These are phyloP conservation scores for Seira musarum DNA, from an alignment of 2,888 invertebrate genomes.

Conservation along the genomic window DNA sequence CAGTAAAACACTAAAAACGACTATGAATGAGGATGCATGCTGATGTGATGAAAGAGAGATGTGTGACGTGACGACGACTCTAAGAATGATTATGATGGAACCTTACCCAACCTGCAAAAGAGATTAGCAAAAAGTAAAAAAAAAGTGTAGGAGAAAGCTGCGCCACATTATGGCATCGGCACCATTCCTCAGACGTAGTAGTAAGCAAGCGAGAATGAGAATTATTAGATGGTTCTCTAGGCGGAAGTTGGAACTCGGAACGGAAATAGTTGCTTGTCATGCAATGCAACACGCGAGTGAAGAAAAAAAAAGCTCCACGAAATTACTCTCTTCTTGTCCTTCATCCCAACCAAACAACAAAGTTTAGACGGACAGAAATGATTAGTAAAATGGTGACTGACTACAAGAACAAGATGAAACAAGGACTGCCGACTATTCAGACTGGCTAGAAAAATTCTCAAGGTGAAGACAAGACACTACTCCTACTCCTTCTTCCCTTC, in stretches of 20 bases:
- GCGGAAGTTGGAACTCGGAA: slow-evolving; percentile 32
- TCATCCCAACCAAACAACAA: background rate
- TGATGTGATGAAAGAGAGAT: background rate
- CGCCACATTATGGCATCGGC: background rate
- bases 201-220: too few species aligned
- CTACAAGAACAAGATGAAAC: too few species aligned
- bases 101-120: background rate
- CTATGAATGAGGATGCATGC: background rate
- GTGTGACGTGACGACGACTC: slow-evolving; percentile 1
- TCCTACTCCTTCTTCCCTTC: too few species aligned
- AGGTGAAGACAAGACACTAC: too few species aligned
- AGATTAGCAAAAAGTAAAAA: background rate
- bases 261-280: slow-evolving; percentile 51
- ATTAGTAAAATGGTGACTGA: slow-evolving; percentile 6
- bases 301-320: slow-evolving; percentile 29
- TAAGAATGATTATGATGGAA: background rate
- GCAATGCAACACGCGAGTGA: slow-evolving; percentile 25
- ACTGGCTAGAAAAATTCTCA: too few species aligned
- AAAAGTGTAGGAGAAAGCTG: background rate
- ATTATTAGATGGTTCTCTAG: background rate
- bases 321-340: slow-evolving; percentile 2
- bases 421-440: too few species aligned
- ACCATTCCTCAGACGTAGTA: too few species aligned
- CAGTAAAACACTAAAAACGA: background rate
- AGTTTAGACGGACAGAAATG: background rate